phyloP scores from a whole-genome alignment of 2,888 invertebrate genomes.

The Microchrysa polita region DNA sequence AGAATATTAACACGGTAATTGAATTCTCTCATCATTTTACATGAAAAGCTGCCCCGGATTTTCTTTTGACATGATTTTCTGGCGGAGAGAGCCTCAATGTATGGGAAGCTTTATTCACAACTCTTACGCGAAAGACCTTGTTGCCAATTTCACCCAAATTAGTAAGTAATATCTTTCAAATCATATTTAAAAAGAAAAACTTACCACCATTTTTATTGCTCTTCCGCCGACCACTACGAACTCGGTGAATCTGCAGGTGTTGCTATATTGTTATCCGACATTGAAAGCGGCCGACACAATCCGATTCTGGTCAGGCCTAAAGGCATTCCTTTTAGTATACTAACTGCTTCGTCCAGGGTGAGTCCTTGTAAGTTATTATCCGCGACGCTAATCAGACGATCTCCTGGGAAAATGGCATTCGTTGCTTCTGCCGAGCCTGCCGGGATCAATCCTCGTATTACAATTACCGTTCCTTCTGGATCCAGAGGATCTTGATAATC shows the following conservation, averaged over 20 bases:
- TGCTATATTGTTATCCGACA: conserved; percentile 64
- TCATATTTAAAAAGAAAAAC: too few species aligned
- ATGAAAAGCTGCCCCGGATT: too few species aligned
- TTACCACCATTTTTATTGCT: neutral
- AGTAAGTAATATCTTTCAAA: too few species aligned
- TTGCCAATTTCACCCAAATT: too few species aligned
- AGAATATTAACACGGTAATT: too few species aligned
- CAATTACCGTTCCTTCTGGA: conserved; percentile 94
- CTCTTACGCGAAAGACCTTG: too few species aligned
- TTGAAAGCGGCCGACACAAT: conserved; percentile 79
- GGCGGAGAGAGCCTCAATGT: too few species aligned
- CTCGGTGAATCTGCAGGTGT: conserved; percentile 62
- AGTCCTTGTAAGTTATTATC: conserved; percentile 90
- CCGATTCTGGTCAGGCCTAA: conserved; percentile 91
- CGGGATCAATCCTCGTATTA: conserved; percentile 95
- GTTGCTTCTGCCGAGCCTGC: conserved; percentile 97
- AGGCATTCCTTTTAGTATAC: conserved; percentile 93
- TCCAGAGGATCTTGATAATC: conserved; percentile 98
- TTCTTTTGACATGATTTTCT: too few species aligned
- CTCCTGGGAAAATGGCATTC: conserved; percentile 94
- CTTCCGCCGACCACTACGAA: conserved; percentile 58
- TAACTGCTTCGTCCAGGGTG: conserved; percentile 93
- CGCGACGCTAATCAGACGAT: conserved; percentile 91
- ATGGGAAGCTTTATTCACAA: too few species aligned
- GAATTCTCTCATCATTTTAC: too few species aligned